Conservation (phyloP, 1,140 invertebrate species). For the Calosoma granatense region DNA sequence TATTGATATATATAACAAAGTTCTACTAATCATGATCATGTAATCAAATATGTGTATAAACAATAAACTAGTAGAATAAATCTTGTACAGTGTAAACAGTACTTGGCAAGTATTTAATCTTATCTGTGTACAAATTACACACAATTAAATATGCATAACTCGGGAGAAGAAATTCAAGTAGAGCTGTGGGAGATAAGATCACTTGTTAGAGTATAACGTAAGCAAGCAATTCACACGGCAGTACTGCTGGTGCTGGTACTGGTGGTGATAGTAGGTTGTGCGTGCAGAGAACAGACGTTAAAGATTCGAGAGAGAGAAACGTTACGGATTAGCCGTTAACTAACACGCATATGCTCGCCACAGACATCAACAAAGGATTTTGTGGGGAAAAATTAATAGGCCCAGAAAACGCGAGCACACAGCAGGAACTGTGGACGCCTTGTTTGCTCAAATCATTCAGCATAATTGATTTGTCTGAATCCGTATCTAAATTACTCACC, state of each 20-base stretch:
- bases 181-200: background rate
- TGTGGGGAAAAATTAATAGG: slow-evolving; percentile 6
- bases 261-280: background rate
- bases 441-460: background rate
- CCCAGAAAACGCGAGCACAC: background rate
- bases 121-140: background rate
- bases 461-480: background rate
- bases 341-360: background rate
- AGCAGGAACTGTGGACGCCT: background rate
- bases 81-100: no score
- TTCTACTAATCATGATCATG: no score
- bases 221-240: no score
- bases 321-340: background rate
- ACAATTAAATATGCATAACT: background rate
- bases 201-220: no score
- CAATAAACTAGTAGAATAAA: no score
- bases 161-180: no score
- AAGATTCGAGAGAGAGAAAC: background rate
- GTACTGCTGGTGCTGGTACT: background rate
- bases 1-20: no score
- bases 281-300: background rate
- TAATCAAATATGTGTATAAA: no score
- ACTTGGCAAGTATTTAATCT: background rate
- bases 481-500: background rate
- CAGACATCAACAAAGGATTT: slow-evolving; percentile 4